phyloP scores from a whole-genome alignment of 2,888 invertebrate genomes.

The Nudaria mundana region DNA sequence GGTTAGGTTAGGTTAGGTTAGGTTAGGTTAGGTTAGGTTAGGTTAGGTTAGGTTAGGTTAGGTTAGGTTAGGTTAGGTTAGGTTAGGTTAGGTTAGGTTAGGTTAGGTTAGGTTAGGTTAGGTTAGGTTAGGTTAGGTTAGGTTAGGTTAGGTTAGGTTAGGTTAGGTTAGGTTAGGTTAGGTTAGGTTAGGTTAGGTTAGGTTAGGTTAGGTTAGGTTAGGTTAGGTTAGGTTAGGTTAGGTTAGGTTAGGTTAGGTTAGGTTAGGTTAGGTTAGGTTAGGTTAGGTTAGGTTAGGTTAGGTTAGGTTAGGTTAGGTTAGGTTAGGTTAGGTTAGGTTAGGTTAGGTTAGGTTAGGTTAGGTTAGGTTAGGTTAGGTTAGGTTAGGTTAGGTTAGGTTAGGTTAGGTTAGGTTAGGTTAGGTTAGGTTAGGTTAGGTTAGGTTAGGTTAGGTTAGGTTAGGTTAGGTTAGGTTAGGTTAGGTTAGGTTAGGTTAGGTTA shows the following conservation, averaged over 20 bases:
- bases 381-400: slow-evolving; percentile 13
- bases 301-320: slow-evolving; percentile 8
- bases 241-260: slow-evolving; percentile 3
- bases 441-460: not conserved
- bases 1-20: slow-evolving; percentile 1
- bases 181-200: slow-evolving; percentile 6
- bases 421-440: not conserved
- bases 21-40: not conserved
- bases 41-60: not conserved
- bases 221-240: slow-evolving; percentile 4
- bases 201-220: slow-evolving; percentile 5
- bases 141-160: slow-evolving; percentile 9
- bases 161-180: slow-evolving; percentile 9
- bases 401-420: slow-evolving; percentile 12
- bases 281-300: slow-evolving; percentile 2
- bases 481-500: not conserved
- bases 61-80: slow-evolving; percentile 7
- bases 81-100: slow-evolving; percentile 21
- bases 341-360: slow-evolving; percentile 13
- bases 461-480: not conserved
- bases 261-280: slow-evolving; percentile 1
- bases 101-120: slow-evolving; percentile 6
- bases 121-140: slow-evolving; percentile 4
- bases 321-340: slow-evolving; percentile 10
- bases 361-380: slow-evolving; percentile 13